Evolutionary conservation across 2,797 vertebrate genomes (phyloP).

Genomic region (Psittacula echo): DNA sequence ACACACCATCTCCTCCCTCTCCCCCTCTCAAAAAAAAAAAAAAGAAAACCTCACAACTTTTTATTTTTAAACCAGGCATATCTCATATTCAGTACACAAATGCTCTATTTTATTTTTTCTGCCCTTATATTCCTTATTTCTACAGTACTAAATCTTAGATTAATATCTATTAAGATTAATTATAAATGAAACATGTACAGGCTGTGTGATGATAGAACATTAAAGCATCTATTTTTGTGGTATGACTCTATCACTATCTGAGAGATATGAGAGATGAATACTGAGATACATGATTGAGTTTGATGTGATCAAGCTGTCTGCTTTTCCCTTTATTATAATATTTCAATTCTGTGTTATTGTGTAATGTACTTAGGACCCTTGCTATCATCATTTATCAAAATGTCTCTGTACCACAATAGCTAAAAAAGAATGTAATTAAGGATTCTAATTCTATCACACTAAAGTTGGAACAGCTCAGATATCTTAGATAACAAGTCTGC

Average conservation of each 20-base stretch:
- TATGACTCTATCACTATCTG: neutral
- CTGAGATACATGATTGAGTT: neutral
- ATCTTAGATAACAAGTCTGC: neutral
- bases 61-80: neutral
- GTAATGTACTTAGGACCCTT: neutral
- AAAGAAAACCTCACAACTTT: accelerated
- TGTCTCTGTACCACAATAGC: neutral
- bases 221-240: neutral
- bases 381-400: neutral
- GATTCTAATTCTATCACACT: neutral
- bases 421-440: neutral
- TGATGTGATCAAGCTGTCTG: neutral
- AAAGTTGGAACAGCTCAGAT: neutral
- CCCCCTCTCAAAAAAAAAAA: too few relatives aligned
- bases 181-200: neutral
- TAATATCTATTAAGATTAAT: neutral
- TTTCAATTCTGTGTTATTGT: neutral
- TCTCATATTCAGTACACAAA: neutral
- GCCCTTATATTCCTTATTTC: neutral
- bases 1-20: too few relatives aligned
- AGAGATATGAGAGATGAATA: neutral
- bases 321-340: neutral
- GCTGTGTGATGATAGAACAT: neutral
- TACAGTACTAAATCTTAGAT: neutral
- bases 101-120: neutral